Base-by-base conservation (phyloP, 2,888 invertebrate genomes). In the Sminthurinus aureus region DNA sequence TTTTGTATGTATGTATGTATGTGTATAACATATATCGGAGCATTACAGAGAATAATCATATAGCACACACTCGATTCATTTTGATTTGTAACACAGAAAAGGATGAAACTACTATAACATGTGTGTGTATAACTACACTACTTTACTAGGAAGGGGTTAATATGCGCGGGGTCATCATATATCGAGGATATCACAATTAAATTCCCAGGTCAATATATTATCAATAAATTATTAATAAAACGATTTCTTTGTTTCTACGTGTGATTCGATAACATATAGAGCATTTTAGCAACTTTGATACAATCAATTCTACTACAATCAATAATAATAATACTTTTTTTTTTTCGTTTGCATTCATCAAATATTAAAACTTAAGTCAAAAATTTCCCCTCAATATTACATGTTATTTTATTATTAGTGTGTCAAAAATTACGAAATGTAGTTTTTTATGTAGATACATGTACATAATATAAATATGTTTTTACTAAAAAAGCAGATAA, bases 61-160 rank as follows among this genome's bases (percentile, higher is more conserved):
- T 81, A 82, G 82, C 82, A 82, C 82, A 82, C 82, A 82, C 76
- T 82, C 82, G 82, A 82, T 82, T 82, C 82, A 64, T 52, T 79
- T 81, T 64, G 76, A 82, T 82, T 82, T 82, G 77, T 77, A 82
- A 82, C 75, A 82, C 80, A 80, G 80, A 81, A 81, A 38, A 67
- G 75, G 24, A 58, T 58, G 58, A 58, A 71, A 71, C 24, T 71
- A 79, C 69, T 58, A 52, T 26, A 79, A 58, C 51, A 52, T 80
- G 26, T 80, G 20, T 50, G 24, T 66, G 67, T 79, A 38, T 69
- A 58, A 58, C 58, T 58, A 58, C 58, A 58, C 58, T 58, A 58
- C 52, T 11, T 13, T 52, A 13, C 58, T 58, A 58, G 58, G 58
- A 64, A 78, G 52, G 24, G 78, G 22, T 20, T 76, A 76, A 78